A percentile compares a stretch with the other conserved stretches of the same genome.
phyloP scores from a whole-genome alignment of 1,140 invertebrate species.

The Aporrectodea caliginosa region DNA sequence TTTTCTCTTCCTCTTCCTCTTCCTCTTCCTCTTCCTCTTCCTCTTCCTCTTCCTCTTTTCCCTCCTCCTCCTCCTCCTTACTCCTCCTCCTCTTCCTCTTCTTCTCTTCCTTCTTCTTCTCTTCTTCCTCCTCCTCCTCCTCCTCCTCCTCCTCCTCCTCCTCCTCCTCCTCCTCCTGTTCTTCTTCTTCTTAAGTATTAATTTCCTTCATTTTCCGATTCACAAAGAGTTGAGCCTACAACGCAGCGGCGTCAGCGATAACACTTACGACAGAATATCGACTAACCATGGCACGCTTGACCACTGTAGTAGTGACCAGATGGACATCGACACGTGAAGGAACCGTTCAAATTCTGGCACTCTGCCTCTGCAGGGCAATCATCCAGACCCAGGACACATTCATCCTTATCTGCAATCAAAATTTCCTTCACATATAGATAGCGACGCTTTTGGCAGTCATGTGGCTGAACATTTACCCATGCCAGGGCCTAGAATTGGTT shows the following conservation, averaged over 20 bases:
- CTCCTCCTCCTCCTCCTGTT: conserved; percentile 13
- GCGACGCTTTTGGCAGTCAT: too few species aligned
- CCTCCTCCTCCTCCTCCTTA: conserved; percentile 16
- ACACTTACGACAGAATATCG: background rate
- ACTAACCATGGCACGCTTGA: background rate
- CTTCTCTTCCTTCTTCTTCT: background rate
- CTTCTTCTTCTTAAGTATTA: conserved; percentile 3
- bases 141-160: background rate
- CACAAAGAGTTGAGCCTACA: too few species aligned
- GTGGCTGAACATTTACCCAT: too few species aligned
- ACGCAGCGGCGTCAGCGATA: too few species aligned
- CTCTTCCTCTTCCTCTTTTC: conserved; percentile 12
- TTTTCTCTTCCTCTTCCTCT: conserved; percentile 6
- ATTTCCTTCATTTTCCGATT: background rate
- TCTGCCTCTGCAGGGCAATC: background rate
- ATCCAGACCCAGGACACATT: background rate
- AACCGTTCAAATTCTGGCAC: background rate
- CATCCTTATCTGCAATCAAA: background rate
- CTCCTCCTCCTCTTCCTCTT: too few species aligned
- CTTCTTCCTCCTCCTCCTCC: background rate
- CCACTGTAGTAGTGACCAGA: background rate
- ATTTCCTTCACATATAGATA: too few species aligned
- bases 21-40: conserved; percentile 8
- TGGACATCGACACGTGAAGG: background rate
- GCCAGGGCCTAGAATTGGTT: too few species aligned